Evolutionary conservation across 2,888 invertebrate genomes (phyloP), one percentile per base, ranked within the genome.

Genomic region (Gibbula magus): DNA sequence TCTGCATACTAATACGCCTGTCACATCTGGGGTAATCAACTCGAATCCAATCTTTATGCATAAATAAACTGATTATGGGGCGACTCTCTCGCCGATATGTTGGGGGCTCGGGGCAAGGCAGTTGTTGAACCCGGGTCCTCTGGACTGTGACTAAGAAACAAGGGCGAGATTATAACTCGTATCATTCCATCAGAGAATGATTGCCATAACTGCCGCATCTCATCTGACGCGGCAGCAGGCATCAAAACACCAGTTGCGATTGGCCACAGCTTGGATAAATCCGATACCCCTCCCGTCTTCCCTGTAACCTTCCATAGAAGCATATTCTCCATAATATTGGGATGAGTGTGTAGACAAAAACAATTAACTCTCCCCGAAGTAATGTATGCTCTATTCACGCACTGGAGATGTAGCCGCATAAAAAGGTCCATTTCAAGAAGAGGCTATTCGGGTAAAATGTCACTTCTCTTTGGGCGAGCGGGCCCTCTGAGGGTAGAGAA

Each of bases 1-100:
- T 54, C 67, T 76, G 81, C 51, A 78, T 81, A 78, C 75, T 81
- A 81, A 81, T 75, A 54, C 53, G 61, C 66, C 39, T 45, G 61
- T 35, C 75, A 67, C 81, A 81, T 78, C 70, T 56, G 76, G 75
- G 70, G 54, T 81, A 81, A 81, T 78, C 78, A 75, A 70, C 75
- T 81, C 78, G 78, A 66, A 67, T 75, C 78, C 53, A 45, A 78
- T 81, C 81, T 70, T 78, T 81, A 78, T 78, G 75, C 81, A 81
- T 81, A 78, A 81, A 75, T 81, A 75, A 81, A 78, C 53, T 45
- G 53, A 76, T 79, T 76, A 76, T 67, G 56, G 67, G 54, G 52
- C 52, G 39, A 78, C 52, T 67, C 61, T 78, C 54, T 29, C 25
- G 53, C 75, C 52, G 52, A 54, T 54, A 54, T 75, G 53, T 53